Base-by-base conservation (phyloP, 2,113 vertebrate genomes). In the Callionymus lyra region DNA sequence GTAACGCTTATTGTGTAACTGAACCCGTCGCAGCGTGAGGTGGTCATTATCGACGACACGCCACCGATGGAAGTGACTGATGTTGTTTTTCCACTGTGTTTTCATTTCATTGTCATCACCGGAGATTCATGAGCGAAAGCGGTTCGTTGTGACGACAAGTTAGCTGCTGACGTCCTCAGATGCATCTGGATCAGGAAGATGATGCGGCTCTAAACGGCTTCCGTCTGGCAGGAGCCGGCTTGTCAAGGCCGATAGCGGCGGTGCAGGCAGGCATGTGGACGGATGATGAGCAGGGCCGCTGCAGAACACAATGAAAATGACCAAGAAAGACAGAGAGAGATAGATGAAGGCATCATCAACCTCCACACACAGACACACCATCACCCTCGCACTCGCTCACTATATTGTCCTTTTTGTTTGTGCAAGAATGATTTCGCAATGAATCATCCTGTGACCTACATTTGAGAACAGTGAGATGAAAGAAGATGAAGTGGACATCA, bases 301-400 rank as follows among this genome's bases (percentile, higher is more conserved):
- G 62, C 65, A 50, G n/a, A 70, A 67, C 65, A 56, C 65, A 73
- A 62, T 65, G 62, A 75, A 71, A 66, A 72, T 68, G 70, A 78
- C 50, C 53, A 8, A 55, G 61, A 53, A 47, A 72, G 73, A 72
- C 63, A 72, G 60, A 56, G 33, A 34, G 53, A 54, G 58, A 67
- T 60, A 33, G 44, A 59, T 33, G 40, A 59, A 64, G 53, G 59
- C 61, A 38, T 37, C 10, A 31, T 13, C 19, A 12, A 56, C 38
- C 50, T 53, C n/a, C 16, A 41, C 36, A 44, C 54, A 50, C 74
- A 50, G 57, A 53, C 47, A 49, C 65, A 50, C 16, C n/a, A n/a
- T 5, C 21, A 27, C 21, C 4, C 21, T 5, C 56, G 53, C 17
- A 47, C 38, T 35, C 34, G 10, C 12, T 80, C 54, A 57, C 56